These are phyloP conservation scores for Polyommatus iphigenia DNA, from an alignment of 2,888 invertebrate genomes.

Conservation along the genomic window DNA sequence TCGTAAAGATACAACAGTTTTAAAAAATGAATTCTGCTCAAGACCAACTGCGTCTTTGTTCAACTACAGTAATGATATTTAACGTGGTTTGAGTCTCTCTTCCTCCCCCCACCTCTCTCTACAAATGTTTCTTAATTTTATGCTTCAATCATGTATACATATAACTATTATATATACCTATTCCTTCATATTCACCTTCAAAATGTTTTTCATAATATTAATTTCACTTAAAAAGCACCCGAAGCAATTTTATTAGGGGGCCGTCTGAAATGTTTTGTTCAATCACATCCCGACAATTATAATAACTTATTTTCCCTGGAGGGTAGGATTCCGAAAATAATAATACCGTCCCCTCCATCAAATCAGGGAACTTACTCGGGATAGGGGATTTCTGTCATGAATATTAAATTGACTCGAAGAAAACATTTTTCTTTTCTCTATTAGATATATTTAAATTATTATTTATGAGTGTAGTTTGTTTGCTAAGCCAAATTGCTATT, in stretches of 20 bases:
- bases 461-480: constrained; percentile 5
- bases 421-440: neutral
- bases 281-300: constrained; percentile 18
- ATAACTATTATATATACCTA: neutral
- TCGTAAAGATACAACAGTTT: too few species aligned
- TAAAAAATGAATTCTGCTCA: too few species aligned
- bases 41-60: too few species aligned
- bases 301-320: constrained; percentile 1
- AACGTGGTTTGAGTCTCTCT: too few species aligned
- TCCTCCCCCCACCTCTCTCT: too few species aligned
- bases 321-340: constrained; percentile 13
- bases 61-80: too few species aligned
- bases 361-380: neutral
- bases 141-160: too few species aligned
- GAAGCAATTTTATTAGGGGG: neutral
- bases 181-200: neutral
- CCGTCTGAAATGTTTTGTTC: constrained; percentile 1
- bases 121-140: too few species aligned
- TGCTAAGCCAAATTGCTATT: neutral
- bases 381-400: constrained; percentile 20
- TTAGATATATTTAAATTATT: neutral
- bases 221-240: neutral
- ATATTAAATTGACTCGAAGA: constrained; percentile 1
- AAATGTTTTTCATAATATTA: neutral
- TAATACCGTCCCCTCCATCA: neutral